Evolutionary conservation across 2,888 invertebrate species (phyloP).

Genomic region (Erebia ligea): DNA sequence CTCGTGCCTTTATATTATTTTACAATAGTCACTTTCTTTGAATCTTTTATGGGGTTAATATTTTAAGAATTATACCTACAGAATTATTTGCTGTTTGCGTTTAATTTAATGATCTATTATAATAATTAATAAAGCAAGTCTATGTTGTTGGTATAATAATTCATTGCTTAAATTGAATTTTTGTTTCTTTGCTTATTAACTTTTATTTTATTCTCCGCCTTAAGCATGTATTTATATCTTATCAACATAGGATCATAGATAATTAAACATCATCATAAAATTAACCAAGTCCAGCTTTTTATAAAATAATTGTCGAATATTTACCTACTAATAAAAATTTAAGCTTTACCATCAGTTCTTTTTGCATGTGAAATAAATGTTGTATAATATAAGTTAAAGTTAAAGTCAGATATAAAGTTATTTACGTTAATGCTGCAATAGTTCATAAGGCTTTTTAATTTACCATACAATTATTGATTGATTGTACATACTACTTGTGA

Average conservation of each 20-base stretch:
- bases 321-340: background rate
- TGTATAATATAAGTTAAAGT: background rate
- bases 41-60: no score
- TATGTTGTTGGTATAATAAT: no score
- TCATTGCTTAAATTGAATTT: no score
- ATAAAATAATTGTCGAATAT: background rate
- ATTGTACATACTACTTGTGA: background rate
- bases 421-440: background rate
- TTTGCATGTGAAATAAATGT: background rate
- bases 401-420: background rate
- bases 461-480: background rate
- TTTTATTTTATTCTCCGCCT: background rate
- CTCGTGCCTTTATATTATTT: no score
- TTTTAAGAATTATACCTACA: no score
- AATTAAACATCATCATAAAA: background rate
- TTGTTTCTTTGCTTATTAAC: no score
- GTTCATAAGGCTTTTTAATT: background rate
- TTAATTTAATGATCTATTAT: no score
- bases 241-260: background rate
- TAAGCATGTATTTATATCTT: background rate
- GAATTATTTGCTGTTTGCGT: no score
- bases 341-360: background rate
- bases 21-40: no score
- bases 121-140: no score
- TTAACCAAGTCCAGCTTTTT: slow-evolving; percentile 1